Base-by-base conservation (phyloP, 2,113 vertebrate species). In the Burhinus oedicnemus region DNA sequence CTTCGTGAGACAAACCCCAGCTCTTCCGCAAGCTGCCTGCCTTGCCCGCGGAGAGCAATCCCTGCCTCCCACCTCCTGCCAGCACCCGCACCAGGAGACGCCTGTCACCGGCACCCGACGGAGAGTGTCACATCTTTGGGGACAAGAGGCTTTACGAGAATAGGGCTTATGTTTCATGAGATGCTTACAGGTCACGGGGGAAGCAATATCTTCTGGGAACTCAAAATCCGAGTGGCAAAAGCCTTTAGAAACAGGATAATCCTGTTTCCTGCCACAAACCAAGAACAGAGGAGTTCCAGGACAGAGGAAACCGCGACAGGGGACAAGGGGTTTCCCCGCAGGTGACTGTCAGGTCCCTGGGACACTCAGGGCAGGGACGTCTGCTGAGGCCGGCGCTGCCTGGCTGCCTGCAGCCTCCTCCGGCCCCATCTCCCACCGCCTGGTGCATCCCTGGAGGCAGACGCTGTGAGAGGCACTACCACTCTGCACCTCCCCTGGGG, bases 91-190 rank as follows among this genome's bases (percentile, higher is more conserved):
- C 34, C 38, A 13, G 0, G 7, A 15, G 69, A 5, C 3, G 1
- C 4, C 15, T 0, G 13, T 2, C 60, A 38, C 78, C 11, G 1
- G 45, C 78, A 47, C 62, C 51, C 21, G 0, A 9, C 12, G 7
- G 34, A 12, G 25, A 44, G 18, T 23, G 57, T 3, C 79, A 13
- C 71, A 2, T 2, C 64, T 17, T 9, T 0, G 2, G 60, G 40
- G 14, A 80, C 49, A 21, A 8, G 83, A 15, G 49, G 54, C 64
- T 76, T 14, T 25, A 3, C 23, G 23, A 7, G 60, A 60, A 29
- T 1, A 3, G 0, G 0, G 54, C 21, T 54, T 21, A 4, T 1
- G 32, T 36, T 51, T 13, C 6, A 8, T 2, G 25, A 66, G 82
- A 36, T 7, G 68, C 42, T 71, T 5, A 9, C 6, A 9, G 75